Evolutionary conservation across 2,113 vertebrate genomes (phyloP), one percentile per base, ranked within the genome.

Genomic region (Rhizomys pruinosus): DNA sequence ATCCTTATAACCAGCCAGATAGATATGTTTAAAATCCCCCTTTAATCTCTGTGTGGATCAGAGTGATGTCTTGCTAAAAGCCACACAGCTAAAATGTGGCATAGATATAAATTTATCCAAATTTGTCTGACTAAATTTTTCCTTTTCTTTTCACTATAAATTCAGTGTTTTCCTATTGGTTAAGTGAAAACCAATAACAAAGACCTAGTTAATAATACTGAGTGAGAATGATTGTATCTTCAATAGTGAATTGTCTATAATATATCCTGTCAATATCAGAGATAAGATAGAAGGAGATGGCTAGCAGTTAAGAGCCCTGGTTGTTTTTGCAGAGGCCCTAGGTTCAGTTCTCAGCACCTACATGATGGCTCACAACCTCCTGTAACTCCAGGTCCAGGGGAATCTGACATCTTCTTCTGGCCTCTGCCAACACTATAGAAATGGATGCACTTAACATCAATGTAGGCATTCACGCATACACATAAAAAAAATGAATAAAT

Each of bases 31-130:
- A 81, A 89, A 92, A 87, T 80, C 44, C n/a, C 13, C 16, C 89
- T 81, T 91, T 91, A 92, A 81, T 96, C 89, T 95, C 69, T 93
- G 82, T 77, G 76, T 87, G 91, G 57, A 92, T 93, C 95, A 57
- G 1, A 94, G 63, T 66, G 71, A 97, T 80, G 93, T 47, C 74
- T 95, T 90, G 47, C 84, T 80, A 39, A 89, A 96, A 92, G 66
- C 94, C 95, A 96, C 95, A 88, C 68, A 95, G 74, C 73, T 81
- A 39, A 94, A 90, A 91, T 44, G 9, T 92, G 27, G 39, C 57
- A 79, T 92, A 95, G 59, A 25, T 61, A 63, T 89, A 71, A 92
- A 81, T 61, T 76, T 52, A 89, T n/a, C 23, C 32, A 59, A 57
- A 12, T 90, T 9, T 64, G 39, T 76, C n/a, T 86, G 61, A 77